Evolutionary conservation across 2,113 vertebrate genomes (phyloP).

Genomic region (Phocoena phocoena): DNA sequence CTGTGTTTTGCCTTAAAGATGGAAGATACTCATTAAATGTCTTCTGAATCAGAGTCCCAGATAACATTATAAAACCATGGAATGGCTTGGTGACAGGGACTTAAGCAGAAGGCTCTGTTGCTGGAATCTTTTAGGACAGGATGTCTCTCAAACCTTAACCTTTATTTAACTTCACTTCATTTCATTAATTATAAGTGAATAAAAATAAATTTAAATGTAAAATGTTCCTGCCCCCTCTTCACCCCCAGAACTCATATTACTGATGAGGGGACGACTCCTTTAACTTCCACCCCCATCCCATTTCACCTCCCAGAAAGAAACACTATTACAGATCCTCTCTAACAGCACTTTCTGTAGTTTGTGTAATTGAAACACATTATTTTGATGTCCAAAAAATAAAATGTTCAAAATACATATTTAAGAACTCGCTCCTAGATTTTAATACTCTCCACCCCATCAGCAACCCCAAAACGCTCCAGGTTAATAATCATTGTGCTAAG

Average conservation of each 20-base stretch:
- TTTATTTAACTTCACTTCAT: neutral
- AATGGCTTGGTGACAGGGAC: neutral
- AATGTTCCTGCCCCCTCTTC: neutral
- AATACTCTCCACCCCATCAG: neutral
- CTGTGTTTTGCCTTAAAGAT: neutral
- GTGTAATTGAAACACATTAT: neutral
- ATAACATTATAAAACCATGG: neutral
- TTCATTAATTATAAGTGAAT: neutral
- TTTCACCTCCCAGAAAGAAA: neutral
- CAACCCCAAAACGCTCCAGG: neutral
- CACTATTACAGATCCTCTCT: neutral
- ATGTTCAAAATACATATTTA: neutral
- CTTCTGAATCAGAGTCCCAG: neutral
- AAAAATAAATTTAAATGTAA: neutral
- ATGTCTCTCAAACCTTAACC: neutral
- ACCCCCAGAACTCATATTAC: neutral
- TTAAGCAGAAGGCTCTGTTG: neutral
- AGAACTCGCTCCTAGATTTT: neutral
- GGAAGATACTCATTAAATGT: neutral
- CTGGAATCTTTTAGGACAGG: neutral
- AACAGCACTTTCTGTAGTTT: neutral
- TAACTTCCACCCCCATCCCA: neutral
- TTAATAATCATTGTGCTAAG: neutral
- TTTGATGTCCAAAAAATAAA: constrained; percentile 17
- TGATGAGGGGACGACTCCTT: neutral